These are phyloP conservation scores for Emydoidea blandingii DNA, from an alignment of 2,797 vertebrate species.

Conservation along the genomic window DNA sequence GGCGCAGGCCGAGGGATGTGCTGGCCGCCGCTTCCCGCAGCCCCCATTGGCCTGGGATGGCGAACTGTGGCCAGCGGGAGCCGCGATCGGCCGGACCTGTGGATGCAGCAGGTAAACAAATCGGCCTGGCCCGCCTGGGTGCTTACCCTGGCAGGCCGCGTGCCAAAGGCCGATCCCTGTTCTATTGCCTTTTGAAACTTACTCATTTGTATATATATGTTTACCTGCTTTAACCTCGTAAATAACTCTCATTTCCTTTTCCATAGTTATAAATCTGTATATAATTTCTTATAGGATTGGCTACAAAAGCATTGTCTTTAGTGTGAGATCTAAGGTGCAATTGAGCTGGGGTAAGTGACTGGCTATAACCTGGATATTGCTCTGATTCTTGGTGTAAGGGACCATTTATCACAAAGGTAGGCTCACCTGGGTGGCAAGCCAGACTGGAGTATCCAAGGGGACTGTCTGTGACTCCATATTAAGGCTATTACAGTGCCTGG, in stretches of 20 bases:
- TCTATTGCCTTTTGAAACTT: not conserved
- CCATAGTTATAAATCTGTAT: not conserved
- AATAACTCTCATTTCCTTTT: not conserved
- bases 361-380: not conserved
- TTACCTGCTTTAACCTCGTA: not conserved
- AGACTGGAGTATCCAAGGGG: not conserved
- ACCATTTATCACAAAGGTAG: not conserved
- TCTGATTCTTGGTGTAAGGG: not conserved
- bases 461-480: not conserved
- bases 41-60: no score
- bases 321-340: not conserved
- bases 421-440: not conserved
- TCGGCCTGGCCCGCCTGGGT: no score
- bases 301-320: not conserved
- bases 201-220: not conserved
- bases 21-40: no score
- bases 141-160: no score
- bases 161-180: no score
- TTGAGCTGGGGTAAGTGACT: not conserved
- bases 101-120: no score
- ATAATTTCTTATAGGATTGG: not conserved
- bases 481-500: not conserved
- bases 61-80: no score
- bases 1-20: no score
- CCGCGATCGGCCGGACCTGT: rapidly evolving